Evolutionary conservation across 1,140 invertebrate species (phyloP), one percentile per base, ranked within the genome.

Genomic region (Drosophila nikananu): DNA sequence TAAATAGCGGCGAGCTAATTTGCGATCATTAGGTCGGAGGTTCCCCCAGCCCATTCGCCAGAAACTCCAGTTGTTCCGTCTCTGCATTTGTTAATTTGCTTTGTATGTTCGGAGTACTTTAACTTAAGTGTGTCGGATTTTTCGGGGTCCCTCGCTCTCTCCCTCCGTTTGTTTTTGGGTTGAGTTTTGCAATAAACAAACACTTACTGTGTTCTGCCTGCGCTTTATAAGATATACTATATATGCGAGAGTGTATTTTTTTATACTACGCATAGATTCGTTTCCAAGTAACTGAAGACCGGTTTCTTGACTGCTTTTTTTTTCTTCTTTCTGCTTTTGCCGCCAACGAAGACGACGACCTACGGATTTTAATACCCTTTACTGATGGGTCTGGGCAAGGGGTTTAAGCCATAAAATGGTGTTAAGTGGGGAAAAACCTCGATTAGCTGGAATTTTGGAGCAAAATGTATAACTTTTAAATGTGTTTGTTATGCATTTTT

Each of bases 161-260:
- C 30, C 46, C 17, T 57, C 8, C 25, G n/a, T 55, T 66, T 62
- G 39, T 42, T 68, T 42, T 76, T 63, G 57, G 58, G 48, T 68
- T 54, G 51, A 60, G 67, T 83, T 86, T 89, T 80, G 83, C 83
- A 87, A 89, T 83, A 80, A 87, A 80, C 80, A 83, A 87, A 87
- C 68, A 89, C 61, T 87, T 87, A 80, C 80, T 64, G 80, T 86
- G 81, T 81, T 87, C 68, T 81, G 72, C 67, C 67, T 62, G 54
- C 41, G 76, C 67, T 66, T 83, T 61, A 74, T 48, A 61, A 42
- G 37, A 30, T 62, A 52, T 52, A 77, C 58, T 59, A 67, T 68
- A 46, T 52, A 48, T 35, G 32, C 23, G 15, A 41, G 25, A 65
- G 48, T 32, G 19, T 71, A 23, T 76, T 70, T 63, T 72, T 72